These are phyloP conservation scores for Ichneumoninae sp. DNA, from an alignment of 2,888 invertebrate genomes.

Conservation along the genomic window DNA sequence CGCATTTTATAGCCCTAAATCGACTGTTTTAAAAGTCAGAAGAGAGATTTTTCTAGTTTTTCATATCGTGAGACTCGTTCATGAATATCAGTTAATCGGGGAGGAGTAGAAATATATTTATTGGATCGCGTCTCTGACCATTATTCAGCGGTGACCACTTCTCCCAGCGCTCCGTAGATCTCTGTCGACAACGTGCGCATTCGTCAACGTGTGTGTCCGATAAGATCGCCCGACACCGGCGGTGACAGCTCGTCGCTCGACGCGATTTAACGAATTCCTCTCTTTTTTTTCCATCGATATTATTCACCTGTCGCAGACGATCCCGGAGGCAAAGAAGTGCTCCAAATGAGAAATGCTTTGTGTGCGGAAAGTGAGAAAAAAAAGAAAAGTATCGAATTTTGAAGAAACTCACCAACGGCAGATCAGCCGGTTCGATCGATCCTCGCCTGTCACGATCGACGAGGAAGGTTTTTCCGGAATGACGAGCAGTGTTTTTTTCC, in stretches of 20 bases:
- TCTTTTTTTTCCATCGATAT: conserved; percentile 19
- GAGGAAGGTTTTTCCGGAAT: conserved; percentile 15
- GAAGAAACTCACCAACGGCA: conserved; percentile 74
- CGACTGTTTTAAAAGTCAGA: conserved; percentile 57
- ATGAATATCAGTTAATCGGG: conserved; percentile 17
- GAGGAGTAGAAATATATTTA: not conserved
- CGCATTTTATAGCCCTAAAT: not conserved
- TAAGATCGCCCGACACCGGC: conserved; percentile 15
- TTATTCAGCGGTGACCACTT: conserved; percentile 1
- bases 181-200: conserved; percentile 49
- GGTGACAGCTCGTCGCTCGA: conserved; percentile 10
- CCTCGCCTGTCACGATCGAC: conserved; percentile 61
- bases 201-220: conserved; percentile 7
- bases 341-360: conserved; percentile 8
- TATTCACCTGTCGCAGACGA: conserved; percentile 52
- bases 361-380: not conserved
- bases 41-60: conserved; percentile 13
- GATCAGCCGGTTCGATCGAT: conserved; percentile 70
- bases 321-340: conserved; percentile 37
- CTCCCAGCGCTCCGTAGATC: conserved; percentile 4
- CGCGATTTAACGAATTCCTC: not conserved
- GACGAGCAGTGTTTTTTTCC: not conserved
- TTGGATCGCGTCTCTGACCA: conserved; percentile 13
- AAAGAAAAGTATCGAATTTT: not conserved
- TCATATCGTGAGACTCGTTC: not conserved